Percentiles rank a stretch among this genome's conserved stretches.
Conservation (phyloP, 2,113 vertebrate genomes). For the Danio rerio region DNA sequence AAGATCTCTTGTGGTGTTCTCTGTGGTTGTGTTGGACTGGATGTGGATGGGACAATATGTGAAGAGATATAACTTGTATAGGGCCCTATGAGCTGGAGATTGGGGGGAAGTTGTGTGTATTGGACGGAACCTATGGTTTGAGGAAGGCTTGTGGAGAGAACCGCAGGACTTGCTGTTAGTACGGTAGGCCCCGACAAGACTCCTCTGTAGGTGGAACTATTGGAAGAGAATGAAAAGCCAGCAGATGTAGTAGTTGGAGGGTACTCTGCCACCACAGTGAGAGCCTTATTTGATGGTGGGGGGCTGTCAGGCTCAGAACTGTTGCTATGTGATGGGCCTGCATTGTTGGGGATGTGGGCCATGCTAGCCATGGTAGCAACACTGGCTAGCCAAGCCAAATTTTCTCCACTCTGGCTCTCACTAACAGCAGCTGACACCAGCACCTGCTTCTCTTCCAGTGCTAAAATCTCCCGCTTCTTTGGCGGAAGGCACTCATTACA, state of each 20-base stretch:
- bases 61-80: conserved; percentile 96
- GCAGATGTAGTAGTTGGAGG: conserved; percentile 65
- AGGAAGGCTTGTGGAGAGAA: conserved; percentile 85
- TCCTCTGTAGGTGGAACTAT: conserved; percentile 51
- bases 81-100: conserved; percentile 95
- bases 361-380: conserved; percentile 80
- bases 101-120: conserved; percentile 90
- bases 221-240: conserved; percentile 59
- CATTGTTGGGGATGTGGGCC: conserved; percentile 61
- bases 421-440: conserved; percentile 75
- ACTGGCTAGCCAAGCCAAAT: conserved; percentile 89
- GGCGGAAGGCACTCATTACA: conserved; percentile 98
- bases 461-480: conserved; percentile 96
- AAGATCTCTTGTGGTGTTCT: conserved; percentile 91
- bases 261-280: conserved; percentile 80
- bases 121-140: conserved; percentile 89
- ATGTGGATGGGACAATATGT: conserved; percentile 86
- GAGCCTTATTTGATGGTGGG: conserved; percentile 83
- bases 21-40: conserved; percentile 77
- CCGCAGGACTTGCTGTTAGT: conserved; percentile 85
- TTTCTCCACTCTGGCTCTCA: conserved; percentile 84
- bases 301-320: conserved; percentile 79
- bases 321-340: conserved; percentile 68
- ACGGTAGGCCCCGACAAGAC: conserved; percentile 82
- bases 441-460: conserved; percentile 88